Conservation (phyloP, 2,797 vertebrate species). For the Cryptoblepharus egeriae region DNA sequence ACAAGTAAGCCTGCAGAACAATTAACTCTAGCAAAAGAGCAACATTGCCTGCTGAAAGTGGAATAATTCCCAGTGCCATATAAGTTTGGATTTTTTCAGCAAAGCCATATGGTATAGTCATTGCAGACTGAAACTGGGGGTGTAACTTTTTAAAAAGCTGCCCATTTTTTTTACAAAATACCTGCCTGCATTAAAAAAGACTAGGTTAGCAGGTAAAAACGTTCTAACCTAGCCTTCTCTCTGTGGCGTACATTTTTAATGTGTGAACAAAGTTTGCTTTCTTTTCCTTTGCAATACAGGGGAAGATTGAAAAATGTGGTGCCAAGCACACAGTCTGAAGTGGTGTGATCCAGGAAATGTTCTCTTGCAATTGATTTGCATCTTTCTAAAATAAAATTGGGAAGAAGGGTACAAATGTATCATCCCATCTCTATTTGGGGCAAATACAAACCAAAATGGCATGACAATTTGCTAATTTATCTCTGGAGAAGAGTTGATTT, state of each 20-base stretch:
- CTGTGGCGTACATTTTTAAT: neutral
- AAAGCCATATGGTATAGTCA: neutral
- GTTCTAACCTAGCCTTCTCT: neutral
- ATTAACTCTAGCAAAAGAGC: neutral
- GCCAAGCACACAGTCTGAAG: neutral
- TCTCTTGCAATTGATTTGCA: neutral
- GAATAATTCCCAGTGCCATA: neutral
- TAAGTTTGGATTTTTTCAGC: neutral
- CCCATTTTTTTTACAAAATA: neutral
- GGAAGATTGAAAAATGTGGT: neutral
- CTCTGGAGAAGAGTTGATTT: slow-evolving; percentile 52
- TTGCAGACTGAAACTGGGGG: neutral
- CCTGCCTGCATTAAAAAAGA: neutral
- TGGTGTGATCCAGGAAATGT: neutral
- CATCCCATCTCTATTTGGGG: neutral
- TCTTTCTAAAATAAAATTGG: neutral
- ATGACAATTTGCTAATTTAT: slow-evolving; percentile 54
- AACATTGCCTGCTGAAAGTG: neutral
- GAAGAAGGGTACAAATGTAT: neutral
- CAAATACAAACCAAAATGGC: neutral
- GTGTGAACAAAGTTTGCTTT: neutral
- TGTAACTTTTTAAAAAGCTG: neutral
- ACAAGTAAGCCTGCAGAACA: neutral
- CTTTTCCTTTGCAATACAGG: neutral
- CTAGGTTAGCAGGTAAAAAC: neutral